A percentile compares a stretch with the other conserved stretches of the same genome.
Conservation (phyloP, 1,140 invertebrate genomes). For the Eupristina koningsbergeri region DNA sequence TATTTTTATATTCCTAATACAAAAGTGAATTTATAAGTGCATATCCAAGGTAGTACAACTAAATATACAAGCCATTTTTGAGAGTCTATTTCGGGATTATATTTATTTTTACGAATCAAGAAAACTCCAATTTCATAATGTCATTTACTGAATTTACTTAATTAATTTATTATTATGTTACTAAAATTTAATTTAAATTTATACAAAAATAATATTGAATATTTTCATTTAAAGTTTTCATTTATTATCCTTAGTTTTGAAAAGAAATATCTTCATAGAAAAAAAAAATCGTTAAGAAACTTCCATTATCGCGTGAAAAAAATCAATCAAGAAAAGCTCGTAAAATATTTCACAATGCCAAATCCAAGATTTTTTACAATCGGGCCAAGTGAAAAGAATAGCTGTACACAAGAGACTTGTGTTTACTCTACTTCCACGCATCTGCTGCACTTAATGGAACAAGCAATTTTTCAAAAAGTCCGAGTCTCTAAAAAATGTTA, state of each 20-base stretch:
- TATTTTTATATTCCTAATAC: too few species aligned
- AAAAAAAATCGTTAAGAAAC: neutral
- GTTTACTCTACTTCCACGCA: neutral
- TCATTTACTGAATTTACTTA: too few species aligned
- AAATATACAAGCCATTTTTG: too few species aligned
- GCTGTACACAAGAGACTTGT: neutral
- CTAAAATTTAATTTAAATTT: too few species aligned
- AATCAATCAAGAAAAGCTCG: constrained; percentile 17
- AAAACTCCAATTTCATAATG: too few species aligned
- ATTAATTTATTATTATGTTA: too few species aligned
- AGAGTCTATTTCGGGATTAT: too few species aligned
- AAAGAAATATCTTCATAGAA: neutral
- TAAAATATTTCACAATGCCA: constrained; percentile 3
- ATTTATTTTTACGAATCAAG: too few species aligned
- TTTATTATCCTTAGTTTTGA: constrained; percentile 7
- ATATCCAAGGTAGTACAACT: too few species aligned
- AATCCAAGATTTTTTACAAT: neutral
- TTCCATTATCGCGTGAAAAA: constrained; percentile 7
- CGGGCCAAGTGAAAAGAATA: neutral
- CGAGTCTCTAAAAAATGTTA: neutral
- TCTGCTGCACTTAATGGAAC: constrained; percentile 13
- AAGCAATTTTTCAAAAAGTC: constrained; percentile 13
- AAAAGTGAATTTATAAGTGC: too few species aligned
- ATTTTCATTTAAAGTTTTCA: too few species aligned
- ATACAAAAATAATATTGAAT: too few species aligned